phyloP scores from a whole-genome alignment of 2,113 vertebrate species.

The Hippotragus niger region DNA sequence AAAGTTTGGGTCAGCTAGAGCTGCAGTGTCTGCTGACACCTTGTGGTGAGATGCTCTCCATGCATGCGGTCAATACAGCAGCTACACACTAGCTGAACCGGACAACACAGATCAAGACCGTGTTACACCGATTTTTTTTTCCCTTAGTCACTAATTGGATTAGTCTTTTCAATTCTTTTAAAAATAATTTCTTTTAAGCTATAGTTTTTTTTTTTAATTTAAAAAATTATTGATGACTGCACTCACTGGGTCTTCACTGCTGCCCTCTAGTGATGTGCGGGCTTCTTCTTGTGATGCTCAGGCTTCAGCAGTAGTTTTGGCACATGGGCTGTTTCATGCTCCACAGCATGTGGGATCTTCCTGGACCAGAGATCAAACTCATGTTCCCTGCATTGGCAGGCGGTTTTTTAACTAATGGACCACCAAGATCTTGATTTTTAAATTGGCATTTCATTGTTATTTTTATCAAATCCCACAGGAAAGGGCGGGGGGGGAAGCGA shows the following conservation, averaged over 20 bases:
- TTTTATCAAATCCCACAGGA: background rate
- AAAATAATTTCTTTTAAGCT: background rate
- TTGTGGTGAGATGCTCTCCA: background rate
- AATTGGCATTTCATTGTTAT: background rate
- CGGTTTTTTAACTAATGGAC: background rate
- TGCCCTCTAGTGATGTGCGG: background rate
- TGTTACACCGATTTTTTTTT: background rate
- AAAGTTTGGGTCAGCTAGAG: no score
- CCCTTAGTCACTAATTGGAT: background rate
- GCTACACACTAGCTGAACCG: no score
- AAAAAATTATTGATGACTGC: background rate
- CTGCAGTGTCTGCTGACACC: background rate
- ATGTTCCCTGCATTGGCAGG: background rate
- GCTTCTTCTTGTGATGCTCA: background rate
- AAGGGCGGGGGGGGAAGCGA: fast-evolving
- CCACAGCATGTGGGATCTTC: background rate
- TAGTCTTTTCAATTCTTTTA: background rate
- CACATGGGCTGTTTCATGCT: background rate
- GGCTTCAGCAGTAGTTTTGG: background rate
- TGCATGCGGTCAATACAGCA: background rate
- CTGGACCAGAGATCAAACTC: background rate
- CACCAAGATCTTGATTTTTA: background rate
- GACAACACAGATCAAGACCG: background rate
- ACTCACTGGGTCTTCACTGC: background rate
- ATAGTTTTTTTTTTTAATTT: background rate